Base-by-base conservation (phyloP, 2,888 invertebrate genomes). In the Hirtodrosophila duncani region DNA sequence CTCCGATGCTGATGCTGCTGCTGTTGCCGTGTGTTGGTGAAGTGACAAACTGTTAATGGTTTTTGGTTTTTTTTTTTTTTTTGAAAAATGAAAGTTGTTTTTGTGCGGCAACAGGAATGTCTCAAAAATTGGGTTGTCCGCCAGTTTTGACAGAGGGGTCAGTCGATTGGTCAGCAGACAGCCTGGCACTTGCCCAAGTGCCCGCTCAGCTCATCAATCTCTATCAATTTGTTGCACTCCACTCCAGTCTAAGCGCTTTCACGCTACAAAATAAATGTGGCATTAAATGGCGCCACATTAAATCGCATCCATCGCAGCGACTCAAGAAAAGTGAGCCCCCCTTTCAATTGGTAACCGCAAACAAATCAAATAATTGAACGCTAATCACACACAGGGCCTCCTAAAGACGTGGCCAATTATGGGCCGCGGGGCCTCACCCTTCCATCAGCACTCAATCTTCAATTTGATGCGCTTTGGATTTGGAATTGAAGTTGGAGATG, bases 71-170 rank as follows among this genome's bases (percentile, higher is more conserved):
- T n/a, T n/a, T n/a, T n/a, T n/a, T n/a, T n/a, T n/a, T n/a, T n/a
- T 64, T 50, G 37, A 74, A 72, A 78, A 72, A 72, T 78, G 79
- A 72, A 72, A 72, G 72, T 78, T 72, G 74, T 50, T 55, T 39
- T 36, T 26, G 39, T 21, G 24, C 10, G 33, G 33, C 37, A 55
- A 38, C 63, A 45, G 51, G 50, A 48, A 45, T 20, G 44, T 8
- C 16, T 29, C 21, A 16, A 4, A 4, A 18, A 17, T n/a, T n/a
- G n/a, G n/a, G n/a, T n/a, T n/a, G n/a, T n/a, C n/a, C n/a, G n/a
- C n/a, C n/a, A n/a, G n/a, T n/a, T n/a, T n/a, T n/a, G n/a, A 17
- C 8, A 17, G 29, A 17, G 16, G 1, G 11, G 9, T 5, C n/a
- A n/a, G n/a, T n/a, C 10, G 13, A 8, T 24, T n/a, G n/a, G n/a